Evolutionary conservation across 1,140 invertebrate species (phyloP).

Genomic region (Lasaia peninsularis): DNA sequence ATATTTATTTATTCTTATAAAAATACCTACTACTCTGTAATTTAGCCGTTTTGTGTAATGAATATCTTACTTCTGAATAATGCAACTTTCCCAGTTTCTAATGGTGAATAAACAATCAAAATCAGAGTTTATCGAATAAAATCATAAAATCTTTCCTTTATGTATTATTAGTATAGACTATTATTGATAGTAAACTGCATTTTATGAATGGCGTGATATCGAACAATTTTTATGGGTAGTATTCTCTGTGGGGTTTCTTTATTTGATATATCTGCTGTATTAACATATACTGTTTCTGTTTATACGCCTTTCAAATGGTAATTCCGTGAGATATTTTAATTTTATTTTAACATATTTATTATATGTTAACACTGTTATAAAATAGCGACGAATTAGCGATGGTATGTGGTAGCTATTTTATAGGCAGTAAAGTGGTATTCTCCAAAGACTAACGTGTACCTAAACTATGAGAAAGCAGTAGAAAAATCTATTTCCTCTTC

Average conservation of each 20-base stretch:
- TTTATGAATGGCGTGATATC: background rate
- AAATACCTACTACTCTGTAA: no score
- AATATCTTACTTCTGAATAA: no score
- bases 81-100: no score
- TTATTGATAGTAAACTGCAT: background rate
- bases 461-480: no score
- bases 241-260: background rate
- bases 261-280: background rate
- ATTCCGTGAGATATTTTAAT: background rate
- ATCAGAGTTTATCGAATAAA: no score
- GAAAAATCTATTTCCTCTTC: no score
- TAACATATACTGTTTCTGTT: conserved; percentile 3
- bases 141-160: no score
- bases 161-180: background rate
- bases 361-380: background rate
- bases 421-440: no score
- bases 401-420: background rate
- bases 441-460: no score
- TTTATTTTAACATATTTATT: conserved; percentile 2
- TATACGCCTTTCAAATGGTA: conserved; percentile 4
- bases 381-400: background rate
- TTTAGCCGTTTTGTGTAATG: no score
- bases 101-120: no score
- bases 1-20: no score
- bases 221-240: background rate